These are phyloP conservation scores for Sporophila hypoxantha DNA, from an alignment of 2,113 vertebrate genomes.

Conservation along the genomic window DNA sequence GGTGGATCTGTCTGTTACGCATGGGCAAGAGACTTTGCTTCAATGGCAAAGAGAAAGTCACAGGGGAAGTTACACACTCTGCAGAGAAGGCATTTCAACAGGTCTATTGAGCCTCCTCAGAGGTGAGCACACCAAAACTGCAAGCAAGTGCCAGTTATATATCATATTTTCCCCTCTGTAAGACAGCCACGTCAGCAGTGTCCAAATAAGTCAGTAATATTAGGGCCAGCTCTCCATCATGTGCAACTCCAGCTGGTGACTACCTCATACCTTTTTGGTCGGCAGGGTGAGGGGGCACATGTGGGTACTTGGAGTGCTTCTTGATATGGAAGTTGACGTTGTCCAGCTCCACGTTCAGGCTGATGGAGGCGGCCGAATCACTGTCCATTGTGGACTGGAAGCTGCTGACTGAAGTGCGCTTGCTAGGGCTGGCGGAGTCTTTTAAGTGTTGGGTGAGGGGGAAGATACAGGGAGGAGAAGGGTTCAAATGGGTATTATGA, in stretches of 20 bases:
- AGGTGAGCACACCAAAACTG: conserved; percentile 23
- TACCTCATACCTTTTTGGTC: conserved; percentile 93
- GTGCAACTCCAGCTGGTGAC: conserved; percentile 60
- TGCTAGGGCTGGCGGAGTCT: conserved; percentile 96
- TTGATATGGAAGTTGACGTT: conserved; percentile 99
- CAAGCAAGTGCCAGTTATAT: conserved; percentile 38
- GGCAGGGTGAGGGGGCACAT: conserved; percentile 85
- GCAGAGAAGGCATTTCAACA: conserved; percentile 43
- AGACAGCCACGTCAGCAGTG: conserved; percentile 10
- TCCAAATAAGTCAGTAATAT: background rate
- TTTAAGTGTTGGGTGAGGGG: conserved; percentile 67
- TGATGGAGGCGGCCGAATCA: conserved; percentile 96
- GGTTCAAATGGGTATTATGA: conserved; percentile 65
- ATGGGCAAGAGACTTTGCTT: conserved; percentile 34
- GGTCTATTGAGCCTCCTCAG: conserved; percentile 23
- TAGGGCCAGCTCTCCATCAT: conserved; percentile 55
- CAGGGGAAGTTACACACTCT: conserved; percentile 72
- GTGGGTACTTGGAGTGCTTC: conserved; percentile 97
- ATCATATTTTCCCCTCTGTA: background rate
- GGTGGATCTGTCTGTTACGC: background rate
- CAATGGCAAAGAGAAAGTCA: conserved; percentile 61
- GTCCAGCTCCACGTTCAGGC: conserved; percentile 97
- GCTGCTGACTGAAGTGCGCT: conserved; percentile 97
- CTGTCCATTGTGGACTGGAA: conserved; percentile 96
- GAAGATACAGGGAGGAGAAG: conserved; percentile 72